Evolutionary conservation across 2,888 invertebrate genomes (phyloP).

Genomic region (Scaptomyza cyrtandrae): DNA sequence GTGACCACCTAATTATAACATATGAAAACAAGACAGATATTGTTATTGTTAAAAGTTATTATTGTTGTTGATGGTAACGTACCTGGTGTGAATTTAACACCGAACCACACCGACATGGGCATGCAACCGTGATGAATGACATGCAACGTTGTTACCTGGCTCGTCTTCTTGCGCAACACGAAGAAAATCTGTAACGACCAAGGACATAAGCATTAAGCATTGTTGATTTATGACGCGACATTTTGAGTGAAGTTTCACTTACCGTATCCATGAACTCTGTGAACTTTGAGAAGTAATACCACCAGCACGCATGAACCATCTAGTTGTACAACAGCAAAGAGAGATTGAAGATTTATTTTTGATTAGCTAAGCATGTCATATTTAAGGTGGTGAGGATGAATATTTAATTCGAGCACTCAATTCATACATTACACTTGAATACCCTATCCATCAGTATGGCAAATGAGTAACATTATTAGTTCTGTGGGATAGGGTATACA

Average conservation of each 20-base stretch:
- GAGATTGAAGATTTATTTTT: constrained; percentile 21
- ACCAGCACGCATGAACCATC: constrained; percentile 98
- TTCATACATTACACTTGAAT: constrained; percentile 22
- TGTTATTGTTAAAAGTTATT: background rate
- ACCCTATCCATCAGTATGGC: constrained; percentile 20
- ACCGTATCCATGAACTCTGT: constrained; percentile 98
- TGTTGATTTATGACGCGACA: background rate
- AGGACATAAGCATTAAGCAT: background rate
- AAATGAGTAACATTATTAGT: background rate
- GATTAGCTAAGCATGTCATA: constrained; percentile 21
- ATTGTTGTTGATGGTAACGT: constrained; percentile 63
- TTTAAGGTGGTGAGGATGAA: too few species aligned
- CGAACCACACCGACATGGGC: constrained; percentile 99
- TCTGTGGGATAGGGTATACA: constrained; percentile 30
- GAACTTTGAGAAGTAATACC: constrained; percentile 98
- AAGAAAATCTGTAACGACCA: constrained; percentile 91
- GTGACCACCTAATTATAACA: constrained; percentile 90
- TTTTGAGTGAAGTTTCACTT: constrained; percentile 83
- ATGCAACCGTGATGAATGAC: constrained; percentile 98
- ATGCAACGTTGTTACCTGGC: constrained; percentile 96
- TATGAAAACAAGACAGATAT: background rate
- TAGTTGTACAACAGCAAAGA: constrained; percentile 82
- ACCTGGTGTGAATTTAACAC: constrained; percentile 97
- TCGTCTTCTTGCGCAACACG: constrained; percentile 96
- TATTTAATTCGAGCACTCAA: constrained; percentile 27